Evolutionary conservation across 2,888 invertebrate species (phyloP), one percentile per base, ranked within the genome.

Genomic region (Drosophila fungiperda): DNA sequence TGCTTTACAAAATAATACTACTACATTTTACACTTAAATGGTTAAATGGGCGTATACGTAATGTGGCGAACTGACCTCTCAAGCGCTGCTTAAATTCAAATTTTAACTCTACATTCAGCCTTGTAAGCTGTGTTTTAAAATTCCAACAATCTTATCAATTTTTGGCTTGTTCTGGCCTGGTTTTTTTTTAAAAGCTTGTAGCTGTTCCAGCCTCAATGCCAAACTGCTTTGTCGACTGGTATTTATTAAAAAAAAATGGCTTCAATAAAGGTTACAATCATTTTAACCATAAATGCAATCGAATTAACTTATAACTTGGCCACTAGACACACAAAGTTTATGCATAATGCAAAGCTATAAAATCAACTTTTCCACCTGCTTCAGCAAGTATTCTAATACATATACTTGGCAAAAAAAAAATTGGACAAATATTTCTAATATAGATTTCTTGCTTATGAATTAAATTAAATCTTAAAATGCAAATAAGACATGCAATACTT

Each of bases 11-110:
- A 77, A 74, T 63, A 67, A n/a, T 38, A 26, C 26, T 64, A 26
- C 33, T 61, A 26, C 36, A 59, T 35, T 45, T 58, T 45, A 38
- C 53, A 58, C 35, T 35, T 26, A 6, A 38, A 57, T 57, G 15
- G 5, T 9, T 15, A 33, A 60, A 71, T 20, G 60, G 70, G 82
- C 90, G 90, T 89, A 85, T 85, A 87, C 89, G 73, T 76, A 73
- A 89, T 73, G 48, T 69, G 53, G 42, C 9, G 42, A 20, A 59
- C 36, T 66, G 59, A 68, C 55, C 64, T 78, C 78, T 81, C 6
- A 32, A 53, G 62, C 58, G 6, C 9, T 50, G 65, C 64, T 53
- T 68, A 61, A 58, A 74, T 52, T 73, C 36, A 61, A 54, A 54
- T 49, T 62, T 49, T 4, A 50, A 15, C 4, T 45, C 29, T 11